Evolutionary conservation across 2,113 vertebrate genomes (phyloP).

Genomic region (Potamarius usumacintae): DNA sequence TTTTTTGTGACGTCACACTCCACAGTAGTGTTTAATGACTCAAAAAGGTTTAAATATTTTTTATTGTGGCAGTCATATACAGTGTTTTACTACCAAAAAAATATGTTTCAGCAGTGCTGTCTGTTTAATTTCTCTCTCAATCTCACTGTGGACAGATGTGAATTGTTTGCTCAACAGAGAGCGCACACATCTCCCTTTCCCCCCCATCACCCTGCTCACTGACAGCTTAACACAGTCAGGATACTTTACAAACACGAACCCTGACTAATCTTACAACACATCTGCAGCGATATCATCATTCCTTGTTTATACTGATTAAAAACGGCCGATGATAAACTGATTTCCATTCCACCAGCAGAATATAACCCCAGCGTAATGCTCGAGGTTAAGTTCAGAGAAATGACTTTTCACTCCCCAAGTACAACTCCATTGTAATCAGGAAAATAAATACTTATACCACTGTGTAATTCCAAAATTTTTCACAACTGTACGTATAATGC

Average conservation of each 20-base stretch:
- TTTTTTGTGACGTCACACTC: too few relatives aligned
- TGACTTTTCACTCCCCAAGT: not conserved
- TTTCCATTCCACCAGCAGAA: too few relatives aligned
- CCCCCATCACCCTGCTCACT: too few relatives aligned
- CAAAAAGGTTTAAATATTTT: not conserved
- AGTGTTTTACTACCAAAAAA: not conserved
- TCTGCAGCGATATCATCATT: too few relatives aligned
- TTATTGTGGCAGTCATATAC: not conserved
- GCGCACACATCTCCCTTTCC: not conserved
- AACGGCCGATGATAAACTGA: too few relatives aligned
- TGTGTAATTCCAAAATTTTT: not conserved
- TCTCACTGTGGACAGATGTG: not conserved
- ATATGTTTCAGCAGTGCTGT: not conserved
- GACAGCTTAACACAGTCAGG: too few relatives aligned
- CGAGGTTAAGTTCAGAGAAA: too few relatives aligned
- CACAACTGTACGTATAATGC: not conserved
- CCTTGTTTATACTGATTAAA: too few relatives aligned
- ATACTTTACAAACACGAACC: too few relatives aligned
- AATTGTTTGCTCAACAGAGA: not conserved
- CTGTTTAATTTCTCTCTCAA: not conserved
- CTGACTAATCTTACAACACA: too few relatives aligned
- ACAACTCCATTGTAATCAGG: not conserved
- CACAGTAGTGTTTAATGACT: too few relatives aligned
- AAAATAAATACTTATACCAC: not conserved
- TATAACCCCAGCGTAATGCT: too few relatives aligned